These are phyloP conservation scores for Gnatocerus cornutus DNA, from an alignment of 2,888 invertebrate species.

Conservation along the genomic window DNA sequence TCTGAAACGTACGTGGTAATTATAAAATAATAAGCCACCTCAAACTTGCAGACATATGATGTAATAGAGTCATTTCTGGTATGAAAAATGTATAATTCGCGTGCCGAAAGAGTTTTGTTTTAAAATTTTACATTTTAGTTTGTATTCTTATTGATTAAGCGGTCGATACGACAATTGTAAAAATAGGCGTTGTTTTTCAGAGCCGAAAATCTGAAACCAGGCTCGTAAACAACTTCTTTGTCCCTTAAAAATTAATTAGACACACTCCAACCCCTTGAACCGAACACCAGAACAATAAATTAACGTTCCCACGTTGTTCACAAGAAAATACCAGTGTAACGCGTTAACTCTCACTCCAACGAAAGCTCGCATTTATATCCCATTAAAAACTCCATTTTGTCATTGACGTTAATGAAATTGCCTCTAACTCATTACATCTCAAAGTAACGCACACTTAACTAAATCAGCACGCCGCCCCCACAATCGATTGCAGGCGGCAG, in stretches of 20 bases:
- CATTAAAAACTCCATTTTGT: slow-evolving; percentile 36
- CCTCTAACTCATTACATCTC: slow-evolving; percentile 25
- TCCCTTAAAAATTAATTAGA: slow-evolving; percentile 5
- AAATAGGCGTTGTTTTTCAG: too few species aligned
- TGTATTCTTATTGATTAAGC: not conserved
- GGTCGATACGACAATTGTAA: not conserved
- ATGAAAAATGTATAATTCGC: not conserved
- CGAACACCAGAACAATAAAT: not conserved
- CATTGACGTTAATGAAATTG: slow-evolving; percentile 37
- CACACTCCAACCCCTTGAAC: not conserved
- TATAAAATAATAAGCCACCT: not conserved
- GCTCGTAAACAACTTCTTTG: not conserved
- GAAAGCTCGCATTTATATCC: slow-evolving; percentile 22
- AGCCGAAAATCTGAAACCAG: not conserved
- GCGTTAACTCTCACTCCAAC: not conserved
- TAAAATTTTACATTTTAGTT: not conserved
- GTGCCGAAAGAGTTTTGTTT: not conserved
- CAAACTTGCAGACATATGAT: not conserved
- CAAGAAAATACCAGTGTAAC: slow-evolving; percentile 4
- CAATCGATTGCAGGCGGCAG: slow-evolving; percentile 3
- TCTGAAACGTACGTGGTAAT: too few species aligned
- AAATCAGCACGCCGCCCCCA: slow-evolving; percentile 31
- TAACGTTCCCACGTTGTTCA: slow-evolving; percentile 8
- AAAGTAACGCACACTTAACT: slow-evolving; percentile 35
- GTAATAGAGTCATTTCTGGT: not conserved